Evolutionary conservation across 2,888 invertebrate species (phyloP).

Genomic region (Andrena trimmerana): DNA sequence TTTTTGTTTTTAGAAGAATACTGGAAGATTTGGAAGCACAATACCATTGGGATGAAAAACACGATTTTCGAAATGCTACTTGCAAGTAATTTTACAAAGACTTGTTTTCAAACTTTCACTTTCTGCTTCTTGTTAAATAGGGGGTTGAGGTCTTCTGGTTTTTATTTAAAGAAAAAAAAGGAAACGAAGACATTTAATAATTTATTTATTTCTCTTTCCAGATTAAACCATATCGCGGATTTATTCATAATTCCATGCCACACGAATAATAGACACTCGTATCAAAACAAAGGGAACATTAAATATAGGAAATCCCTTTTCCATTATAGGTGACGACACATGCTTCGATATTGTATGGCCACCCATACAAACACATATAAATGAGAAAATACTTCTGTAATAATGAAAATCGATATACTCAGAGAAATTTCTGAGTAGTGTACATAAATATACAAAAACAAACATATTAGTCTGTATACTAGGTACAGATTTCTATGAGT

Average conservation of each 20-base stretch:
- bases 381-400: constrained; percentile 59
- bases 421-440: constrained; percentile 22
- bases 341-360: constrained; percentile 3
- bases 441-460: constrained; percentile 24
- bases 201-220: constrained; percentile 54
- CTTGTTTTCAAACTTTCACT: constrained; percentile 33
- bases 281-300: constrained; percentile 36
- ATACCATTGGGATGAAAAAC: constrained; percentile 52
- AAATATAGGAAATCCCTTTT: constrained; percentile 54
- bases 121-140: constrained; percentile 15
- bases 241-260: constrained; percentile 53
- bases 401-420: constrained; percentile 29
- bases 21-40: constrained; percentile 62
- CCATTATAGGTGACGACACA: constrained; percentile 45
- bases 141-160: background rate
- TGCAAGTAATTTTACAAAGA: constrained; percentile 57
- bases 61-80: constrained; percentile 52
- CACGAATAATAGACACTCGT: constrained; percentile 45
- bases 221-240: constrained; percentile 57
- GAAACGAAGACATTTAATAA: constrained; percentile 28
- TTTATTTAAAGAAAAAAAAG: constrained; percentile 3
- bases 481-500: constrained; percentile 15
- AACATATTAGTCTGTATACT: constrained; percentile 11
- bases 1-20: constrained; percentile 68
- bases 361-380: constrained; percentile 40